phyloP scores from a whole-genome alignment of 1,140 invertebrate species.

The Chironomus striatipennis region DNA sequence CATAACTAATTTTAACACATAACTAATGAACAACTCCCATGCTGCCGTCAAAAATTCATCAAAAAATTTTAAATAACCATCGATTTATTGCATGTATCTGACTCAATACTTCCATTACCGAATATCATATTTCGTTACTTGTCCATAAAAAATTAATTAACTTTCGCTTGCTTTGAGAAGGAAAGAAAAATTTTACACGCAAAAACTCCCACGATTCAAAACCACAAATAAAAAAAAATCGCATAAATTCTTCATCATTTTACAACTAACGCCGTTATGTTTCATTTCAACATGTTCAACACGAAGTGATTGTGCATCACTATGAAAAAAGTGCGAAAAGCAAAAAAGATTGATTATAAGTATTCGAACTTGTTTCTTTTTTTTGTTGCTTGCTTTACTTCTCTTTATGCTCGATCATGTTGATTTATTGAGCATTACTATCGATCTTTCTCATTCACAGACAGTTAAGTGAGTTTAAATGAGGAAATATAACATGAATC shows the following conservation, averaged over 20 bases:
- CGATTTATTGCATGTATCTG: neutral
- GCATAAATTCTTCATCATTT: neutral
- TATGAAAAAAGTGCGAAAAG: conserved; percentile 1
- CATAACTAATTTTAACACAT: too few species aligned
- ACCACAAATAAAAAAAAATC: neutral
- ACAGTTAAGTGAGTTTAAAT: conserved; percentile 13
- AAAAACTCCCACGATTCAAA: neutral
- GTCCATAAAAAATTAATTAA: neutral
- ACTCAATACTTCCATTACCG: neutral
- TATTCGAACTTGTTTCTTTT: conserved; percentile 4
- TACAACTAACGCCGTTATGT: neutral
- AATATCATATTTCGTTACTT: neutral
- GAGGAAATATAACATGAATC: conserved; percentile 12
- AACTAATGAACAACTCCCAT: too few species aligned
- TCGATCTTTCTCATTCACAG: neutral
- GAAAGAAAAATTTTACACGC: neutral
- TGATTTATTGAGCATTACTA: neutral
- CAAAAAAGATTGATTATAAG: neutral
- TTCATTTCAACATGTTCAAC: neutral
- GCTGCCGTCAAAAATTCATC: too few species aligned
- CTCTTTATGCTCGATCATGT: conserved; percentile 1
- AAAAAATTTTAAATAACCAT: too few species aligned
- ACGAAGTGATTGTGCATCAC: neutral
- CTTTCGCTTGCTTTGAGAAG: too few species aligned
- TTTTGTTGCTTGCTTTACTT: too few species aligned